Evolutionary conservation across 2,113 vertebrate genomes (phyloP).

Genomic region (Zootoca vivipara): DNA sequence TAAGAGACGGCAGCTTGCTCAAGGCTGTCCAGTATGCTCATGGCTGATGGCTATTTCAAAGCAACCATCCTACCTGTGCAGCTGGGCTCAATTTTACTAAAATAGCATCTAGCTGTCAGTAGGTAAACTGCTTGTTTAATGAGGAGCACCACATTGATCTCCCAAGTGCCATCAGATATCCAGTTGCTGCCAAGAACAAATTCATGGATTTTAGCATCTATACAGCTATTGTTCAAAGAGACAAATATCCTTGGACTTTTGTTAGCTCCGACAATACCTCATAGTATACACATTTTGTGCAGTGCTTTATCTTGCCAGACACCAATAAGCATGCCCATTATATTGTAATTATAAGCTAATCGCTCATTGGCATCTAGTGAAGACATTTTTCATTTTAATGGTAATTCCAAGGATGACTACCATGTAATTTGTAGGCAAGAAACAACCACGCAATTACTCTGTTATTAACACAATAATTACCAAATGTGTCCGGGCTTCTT

Average conservation of each 20-base stretch:
- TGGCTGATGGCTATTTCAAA: background rate
- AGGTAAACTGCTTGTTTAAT: conserved; percentile 50
- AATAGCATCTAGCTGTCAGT: conserved; percentile 33
- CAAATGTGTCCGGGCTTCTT: conserved; percentile 68
- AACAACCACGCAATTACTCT: conserved; percentile 77
- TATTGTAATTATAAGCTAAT: conserved; percentile 79
- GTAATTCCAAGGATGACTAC: conserved; percentile 74
- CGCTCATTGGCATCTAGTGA: conserved; percentile 73
- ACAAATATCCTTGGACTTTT: conserved; percentile 45
- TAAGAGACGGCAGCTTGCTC: background rate
- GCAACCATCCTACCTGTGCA: background rate
- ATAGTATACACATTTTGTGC: conserved; percentile 60
- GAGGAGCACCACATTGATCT: conserved; percentile 8
- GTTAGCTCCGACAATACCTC: conserved; percentile 46
- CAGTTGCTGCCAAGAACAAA: conserved; percentile 42
- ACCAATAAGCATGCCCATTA: conserved; percentile 73
- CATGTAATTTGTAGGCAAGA: conserved; percentile 77
- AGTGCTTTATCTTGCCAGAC: conserved; percentile 66
- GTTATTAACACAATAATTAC: conserved; percentile 80
- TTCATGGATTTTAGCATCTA: conserved; percentile 44
- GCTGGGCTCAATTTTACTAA: conserved; percentile 38
- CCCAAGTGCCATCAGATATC: conserved; percentile 10
- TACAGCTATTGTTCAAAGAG: conserved; percentile 25
- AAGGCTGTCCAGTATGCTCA: background rate
- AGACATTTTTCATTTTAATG: conserved; percentile 73